Percentiles rank a stretch among this genome's conserved stretches.
phyloP scores from a whole-genome alignment of 2,888 invertebrate genomes.

The Phyllotreta cruciferae region DNA sequence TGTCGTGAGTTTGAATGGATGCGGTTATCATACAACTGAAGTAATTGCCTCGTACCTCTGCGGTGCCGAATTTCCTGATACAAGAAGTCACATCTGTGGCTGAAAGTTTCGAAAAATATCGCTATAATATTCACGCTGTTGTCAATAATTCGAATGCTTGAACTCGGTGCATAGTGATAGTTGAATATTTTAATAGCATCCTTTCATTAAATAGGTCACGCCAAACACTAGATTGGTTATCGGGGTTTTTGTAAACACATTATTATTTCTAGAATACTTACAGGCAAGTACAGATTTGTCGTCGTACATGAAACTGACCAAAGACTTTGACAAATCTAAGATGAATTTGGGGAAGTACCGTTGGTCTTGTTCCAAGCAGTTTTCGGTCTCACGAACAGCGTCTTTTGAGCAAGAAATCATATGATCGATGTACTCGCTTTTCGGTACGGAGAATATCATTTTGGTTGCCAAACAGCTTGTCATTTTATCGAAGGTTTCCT shows the following conservation, averaged over 20 bases:
- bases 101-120: slow-evolving; percentile 5
- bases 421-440: slow-evolving; percentile 26
- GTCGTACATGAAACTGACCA: slow-evolving; percentile 34
- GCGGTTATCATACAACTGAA: neutral
- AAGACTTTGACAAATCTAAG: slow-evolving; percentile 31
- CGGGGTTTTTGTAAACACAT: neutral
- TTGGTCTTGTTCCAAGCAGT: slow-evolving; percentile 28
- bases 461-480: slow-evolving; percentile 23
- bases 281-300: slow-evolving; percentile 28
- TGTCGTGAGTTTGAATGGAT: neutral
- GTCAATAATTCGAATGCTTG: too few species aligned
- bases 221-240: neutral
- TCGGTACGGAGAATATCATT: slow-evolving; percentile 18
- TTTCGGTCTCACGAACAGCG: slow-evolving; percentile 21
- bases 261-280: slow-evolving; percentile 21
- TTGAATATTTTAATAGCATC: too few species aligned
- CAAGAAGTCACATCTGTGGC: neutral
- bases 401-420: slow-evolving; percentile 29
- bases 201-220: neutral
- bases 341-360: slow-evolving; percentile 37
- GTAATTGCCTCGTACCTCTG: neutral
- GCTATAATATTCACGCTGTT: too few species aligned
- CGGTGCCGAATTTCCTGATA: neutral
- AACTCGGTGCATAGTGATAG: neutral
- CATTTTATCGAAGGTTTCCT: slow-evolving; percentile 27